phyloP scores from a whole-genome alignment of 2,113 vertebrate species.

The Triplophysa rosa region DNA sequence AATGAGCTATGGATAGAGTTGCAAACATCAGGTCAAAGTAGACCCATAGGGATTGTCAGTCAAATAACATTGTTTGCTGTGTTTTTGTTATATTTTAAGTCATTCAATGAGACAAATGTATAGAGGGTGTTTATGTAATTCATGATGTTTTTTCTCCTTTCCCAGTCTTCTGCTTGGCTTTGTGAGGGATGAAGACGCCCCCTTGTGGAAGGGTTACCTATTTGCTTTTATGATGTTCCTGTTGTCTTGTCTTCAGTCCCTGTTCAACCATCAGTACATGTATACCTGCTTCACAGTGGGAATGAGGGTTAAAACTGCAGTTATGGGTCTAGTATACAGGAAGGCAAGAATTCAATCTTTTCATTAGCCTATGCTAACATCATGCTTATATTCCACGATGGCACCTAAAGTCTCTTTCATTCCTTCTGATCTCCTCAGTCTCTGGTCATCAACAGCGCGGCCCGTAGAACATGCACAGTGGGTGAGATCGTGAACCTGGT shows the following conservation, averaged over 20 bases:
- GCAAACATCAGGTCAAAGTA: no score
- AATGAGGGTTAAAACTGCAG: conserved; percentile 79
- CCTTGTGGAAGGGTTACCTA: conserved; percentile 80
- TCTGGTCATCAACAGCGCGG: conserved; percentile 76
- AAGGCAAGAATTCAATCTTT: conserved; percentile 73
- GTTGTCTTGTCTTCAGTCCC: conserved; percentile 79
- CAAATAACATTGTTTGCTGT: no score
- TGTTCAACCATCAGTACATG: conserved; percentile 84
- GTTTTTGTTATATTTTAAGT: no score
- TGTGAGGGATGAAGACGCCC: conserved; percentile 66
- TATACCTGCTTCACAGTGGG: conserved; percentile 81
- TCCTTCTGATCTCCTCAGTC: conserved; percentile 66
- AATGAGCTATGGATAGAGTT: not conserved
- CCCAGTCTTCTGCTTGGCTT: conserved; percentile 82
- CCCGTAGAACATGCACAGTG: conserved; percentile 68
- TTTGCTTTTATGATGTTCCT: conserved; percentile 77
- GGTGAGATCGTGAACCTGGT: conserved; percentile 85
- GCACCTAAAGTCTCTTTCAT: not conserved
- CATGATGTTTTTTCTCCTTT: not conserved
- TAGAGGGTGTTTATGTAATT: not conserved
- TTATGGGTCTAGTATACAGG: conserved; percentile 83
- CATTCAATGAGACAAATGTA: no score
- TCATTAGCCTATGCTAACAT: not conserved
- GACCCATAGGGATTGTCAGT: no score
- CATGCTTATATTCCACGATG: not conserved